A percentile compares a stretch with the other conserved stretches of the same genome.
Conservation (phyloP, 2,797 vertebrate genomes). For the Chromis chromis region DNA sequence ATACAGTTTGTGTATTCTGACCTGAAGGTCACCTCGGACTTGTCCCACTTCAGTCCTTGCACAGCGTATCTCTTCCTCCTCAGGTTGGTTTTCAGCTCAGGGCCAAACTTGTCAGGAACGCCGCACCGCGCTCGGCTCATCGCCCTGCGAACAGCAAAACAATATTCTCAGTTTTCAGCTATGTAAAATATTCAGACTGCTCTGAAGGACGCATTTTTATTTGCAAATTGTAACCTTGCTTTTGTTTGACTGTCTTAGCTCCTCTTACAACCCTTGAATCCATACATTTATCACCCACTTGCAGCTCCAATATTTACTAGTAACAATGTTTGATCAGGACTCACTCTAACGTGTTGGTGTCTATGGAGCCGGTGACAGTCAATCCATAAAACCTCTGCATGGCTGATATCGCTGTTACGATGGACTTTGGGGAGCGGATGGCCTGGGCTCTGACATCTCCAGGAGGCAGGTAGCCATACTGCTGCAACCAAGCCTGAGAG, state of each 20-base stretch:
- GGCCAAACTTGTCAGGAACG: conserved; percentile 93
- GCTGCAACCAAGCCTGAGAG: conserved; percentile 91
- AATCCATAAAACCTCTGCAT: conserved; percentile 95
- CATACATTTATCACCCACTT: not conserved
- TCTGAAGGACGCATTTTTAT: not conserved
- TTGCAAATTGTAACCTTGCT: not conserved
- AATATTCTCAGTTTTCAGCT: not conserved
- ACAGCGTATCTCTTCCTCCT: conserved; percentile 91
- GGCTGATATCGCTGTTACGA: conserved; percentile 85
- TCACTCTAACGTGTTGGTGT: conserved; percentile 88
- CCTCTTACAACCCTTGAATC: not conserved
- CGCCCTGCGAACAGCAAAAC: conserved; percentile 80
- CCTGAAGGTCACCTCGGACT: conserved; percentile 92
- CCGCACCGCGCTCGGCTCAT: conserved; percentile 92
- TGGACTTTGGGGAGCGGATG: conserved; percentile 88
- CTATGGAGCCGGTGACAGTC: conserved; percentile 87
- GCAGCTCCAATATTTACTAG: not conserved
- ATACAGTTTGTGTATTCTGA: conserved; percentile 54
- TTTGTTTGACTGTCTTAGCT: not conserved
- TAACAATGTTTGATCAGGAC: conserved; percentile 54
- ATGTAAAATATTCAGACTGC: not conserved
- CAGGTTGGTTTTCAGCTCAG: conserved; percentile 91
- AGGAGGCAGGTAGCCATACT: conserved; percentile 93
- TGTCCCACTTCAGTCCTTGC: conserved; percentile 93
- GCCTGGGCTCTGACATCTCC: conserved; percentile 91